A percentile compares a stretch with the other conserved stretches of the same genome.
These are phyloP conservation scores for Regulus satrapa DNA, from an alignment of 2,113 vertebrate species.

Conservation along the genomic window DNA sequence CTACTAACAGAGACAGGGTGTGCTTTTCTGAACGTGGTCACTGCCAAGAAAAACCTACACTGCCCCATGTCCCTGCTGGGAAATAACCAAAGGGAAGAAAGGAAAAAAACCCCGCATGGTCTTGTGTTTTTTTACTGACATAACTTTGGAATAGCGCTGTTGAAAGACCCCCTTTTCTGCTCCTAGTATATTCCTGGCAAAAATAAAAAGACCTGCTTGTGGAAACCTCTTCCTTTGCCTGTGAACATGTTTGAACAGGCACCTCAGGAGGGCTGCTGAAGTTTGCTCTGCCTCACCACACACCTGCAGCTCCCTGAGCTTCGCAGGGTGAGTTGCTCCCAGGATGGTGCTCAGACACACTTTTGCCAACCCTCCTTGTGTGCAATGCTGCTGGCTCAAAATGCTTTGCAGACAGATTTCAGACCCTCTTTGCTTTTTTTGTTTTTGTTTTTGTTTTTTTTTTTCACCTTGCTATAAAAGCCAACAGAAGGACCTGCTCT, in stretches of 20 bases:
- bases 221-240: not conserved
- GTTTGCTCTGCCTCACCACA: not conserved
- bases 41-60: not conserved
- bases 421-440: not conserved
- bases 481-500: not conserved
- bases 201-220: not conserved
- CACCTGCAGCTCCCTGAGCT: not conserved
- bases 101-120: not conserved
- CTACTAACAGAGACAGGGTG: not conserved
- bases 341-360: rapidly evolving
- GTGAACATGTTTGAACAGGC: not conserved
- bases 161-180: not conserved
- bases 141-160: not conserved
- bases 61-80: rapidly evolving
- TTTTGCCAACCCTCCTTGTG: not conserved
- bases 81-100: not conserved
- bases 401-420: not conserved
- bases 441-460: too few species aligned
- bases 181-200: not conserved
- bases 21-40: not conserved
- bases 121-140: not conserved
- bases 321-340: rapidly evolving
- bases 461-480: not conserved
- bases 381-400: not conserved
- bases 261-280: not conserved